Percentiles rank a stretch among this genome's conserved stretches.
These are phyloP conservation scores for Charadrius vociferus DNA, from an alignment of 2,113 vertebrate genomes.

Conservation along the genomic window DNA sequence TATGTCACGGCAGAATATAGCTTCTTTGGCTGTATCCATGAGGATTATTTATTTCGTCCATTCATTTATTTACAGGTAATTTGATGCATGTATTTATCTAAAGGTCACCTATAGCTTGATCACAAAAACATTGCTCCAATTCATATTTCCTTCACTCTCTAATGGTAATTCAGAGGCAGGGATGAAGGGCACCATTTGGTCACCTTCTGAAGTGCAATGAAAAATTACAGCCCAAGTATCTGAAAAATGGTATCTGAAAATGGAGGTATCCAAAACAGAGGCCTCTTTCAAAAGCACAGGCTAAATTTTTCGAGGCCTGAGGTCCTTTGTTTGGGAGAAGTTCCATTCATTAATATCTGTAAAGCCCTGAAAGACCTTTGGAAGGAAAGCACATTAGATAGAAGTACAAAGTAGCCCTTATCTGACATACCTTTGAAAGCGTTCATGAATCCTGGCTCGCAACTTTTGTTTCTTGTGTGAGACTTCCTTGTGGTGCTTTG, in stretches of 20 bases:
- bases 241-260: not conserved
- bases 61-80: not conserved
- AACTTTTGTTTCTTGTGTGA: constrained; percentile 62
- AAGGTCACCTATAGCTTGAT: not conserved
- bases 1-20: not conserved
- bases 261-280: not conserved
- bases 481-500: constrained; percentile 51
- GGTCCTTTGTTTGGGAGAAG: not conserved
- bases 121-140: not conserved
- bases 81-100: not conserved
- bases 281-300: not conserved
- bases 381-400: not conserved
- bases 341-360: not conserved
- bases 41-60: not conserved
- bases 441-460: constrained; percentile 58
- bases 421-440: constrained; percentile 78
- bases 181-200: not conserved
- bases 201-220: not conserved
- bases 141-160: not conserved
- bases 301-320: not conserved
- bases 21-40: not conserved
- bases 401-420: not conserved
- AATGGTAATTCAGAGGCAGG: not conserved
- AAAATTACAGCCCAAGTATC: not conserved
- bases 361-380: not conserved